These are phyloP conservation scores for Peribatodes rhomboidaria DNA, from an alignment of 2,888 invertebrate genomes.

Conservation along the genomic window DNA sequence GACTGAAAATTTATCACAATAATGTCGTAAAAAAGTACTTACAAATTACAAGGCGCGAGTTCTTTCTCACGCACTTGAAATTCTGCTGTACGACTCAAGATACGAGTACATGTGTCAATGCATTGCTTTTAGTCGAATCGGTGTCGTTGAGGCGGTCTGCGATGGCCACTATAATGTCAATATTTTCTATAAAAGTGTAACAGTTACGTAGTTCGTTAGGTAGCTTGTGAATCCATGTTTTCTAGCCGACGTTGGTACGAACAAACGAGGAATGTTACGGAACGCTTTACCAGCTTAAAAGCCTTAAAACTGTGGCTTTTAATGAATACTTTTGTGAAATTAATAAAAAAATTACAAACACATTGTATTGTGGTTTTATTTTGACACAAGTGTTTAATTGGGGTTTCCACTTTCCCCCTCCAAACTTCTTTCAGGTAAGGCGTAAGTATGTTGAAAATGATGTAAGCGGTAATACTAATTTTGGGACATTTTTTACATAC, in stretches of 20 bases:
- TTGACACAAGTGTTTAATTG: neutral
- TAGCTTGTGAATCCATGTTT: constrained; percentile 79
- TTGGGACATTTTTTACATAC: too few species aligned
- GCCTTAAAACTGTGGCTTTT: constrained; percentile 86
- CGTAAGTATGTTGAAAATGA: too few species aligned
- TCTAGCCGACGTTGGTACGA: constrained; percentile 71
- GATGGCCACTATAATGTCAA: constrained; percentile 58
- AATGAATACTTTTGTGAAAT: constrained; percentile 85
- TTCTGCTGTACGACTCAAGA: neutral
- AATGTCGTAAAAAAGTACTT: neutral
- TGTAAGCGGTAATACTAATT: too few species aligned
- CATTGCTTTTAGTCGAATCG: neutral
- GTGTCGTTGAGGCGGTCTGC: neutral
- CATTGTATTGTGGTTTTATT: constrained; percentile 46
- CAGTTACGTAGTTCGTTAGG: constrained; percentile 75
- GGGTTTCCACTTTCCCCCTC: too few species aligned
- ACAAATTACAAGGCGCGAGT: neutral
- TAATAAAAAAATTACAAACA: constrained; percentile 84
- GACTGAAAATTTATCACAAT: neutral
- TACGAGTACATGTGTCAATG: neutral
- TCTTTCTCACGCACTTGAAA: too few species aligned
- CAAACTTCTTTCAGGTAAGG: too few species aligned
- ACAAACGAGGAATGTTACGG: constrained; percentile 50
- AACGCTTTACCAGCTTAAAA: constrained; percentile 84
- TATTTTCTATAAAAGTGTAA: constrained; percentile 82